These are phyloP conservation scores for Sebastes jordani DNA, from an alignment of 2,797 vertebrate species.

Conservation along the genomic window DNA sequence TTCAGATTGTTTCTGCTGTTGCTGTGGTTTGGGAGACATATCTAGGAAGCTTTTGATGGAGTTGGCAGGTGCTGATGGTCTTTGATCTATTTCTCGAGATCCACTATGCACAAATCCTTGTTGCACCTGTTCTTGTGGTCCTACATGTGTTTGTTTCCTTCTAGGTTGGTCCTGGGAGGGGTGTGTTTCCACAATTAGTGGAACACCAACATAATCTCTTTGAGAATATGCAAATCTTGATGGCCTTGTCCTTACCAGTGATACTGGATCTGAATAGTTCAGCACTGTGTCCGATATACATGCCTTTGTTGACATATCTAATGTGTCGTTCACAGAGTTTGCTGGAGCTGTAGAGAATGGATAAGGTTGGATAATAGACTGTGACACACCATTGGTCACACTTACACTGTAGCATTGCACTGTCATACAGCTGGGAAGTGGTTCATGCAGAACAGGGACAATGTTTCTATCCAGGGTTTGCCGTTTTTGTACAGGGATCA, in stretches of 20 bases:
- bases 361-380: conserved; percentile 5
- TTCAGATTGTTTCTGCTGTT: conserved; percentile 39
- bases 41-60: conserved; percentile 72
- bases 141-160: conserved; percentile 31
- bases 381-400: conserved; percentile 9
- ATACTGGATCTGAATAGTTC: conserved; percentile 59
- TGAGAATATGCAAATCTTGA: conserved; percentile 45
- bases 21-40: conserved; percentile 72
- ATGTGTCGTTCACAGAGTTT: conserved; percentile 60
- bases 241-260: conserved; percentile 63
- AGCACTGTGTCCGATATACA: conserved; percentile 12
- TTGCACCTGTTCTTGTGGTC: conserved; percentile 13
- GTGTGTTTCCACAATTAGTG: conserved; percentile 69
- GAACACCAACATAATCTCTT: conserved; percentile 60
- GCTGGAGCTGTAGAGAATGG: conserved; percentile 56
- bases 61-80: conserved; percentile 73
- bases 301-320: conserved; percentile 78
- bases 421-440: neutral
- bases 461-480: conserved; percentile 10
- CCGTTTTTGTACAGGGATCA: conserved; percentile 9
- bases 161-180: conserved; percentile 23
- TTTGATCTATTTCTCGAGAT: conserved; percentile 20
- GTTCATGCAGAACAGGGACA: conserved; percentile 7
- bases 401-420: neutral
- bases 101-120: conserved; percentile 15